phyloP scores from a whole-genome alignment of 1,140 invertebrate species.

The Philaenus spumarius region DNA sequence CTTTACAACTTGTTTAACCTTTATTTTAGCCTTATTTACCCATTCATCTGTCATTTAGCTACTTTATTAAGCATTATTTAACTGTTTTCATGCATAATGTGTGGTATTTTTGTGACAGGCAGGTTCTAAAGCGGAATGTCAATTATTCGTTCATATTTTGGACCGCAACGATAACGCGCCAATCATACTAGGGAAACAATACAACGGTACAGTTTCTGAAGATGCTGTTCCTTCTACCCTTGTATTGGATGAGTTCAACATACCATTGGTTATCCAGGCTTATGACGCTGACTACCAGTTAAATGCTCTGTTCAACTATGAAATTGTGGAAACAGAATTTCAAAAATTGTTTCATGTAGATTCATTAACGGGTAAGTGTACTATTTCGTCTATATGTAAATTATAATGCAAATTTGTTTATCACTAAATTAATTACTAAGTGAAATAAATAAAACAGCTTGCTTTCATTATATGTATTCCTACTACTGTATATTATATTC shows the following conservation, averaged over 20 bases:
- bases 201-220: conserved; percentile 64
- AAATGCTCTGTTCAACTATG: conserved; percentile 77
- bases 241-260: conserved; percentile 56
- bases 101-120: conserved; percentile 42
- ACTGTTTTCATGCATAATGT: too few relatives aligned
- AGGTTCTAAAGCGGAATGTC: conserved; percentile 55
- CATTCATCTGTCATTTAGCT: too few relatives aligned
- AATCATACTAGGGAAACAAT: conserved; percentile 57
- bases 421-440: too few relatives aligned
- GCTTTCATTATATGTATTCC: too few relatives aligned
- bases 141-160: conserved; percentile 65
- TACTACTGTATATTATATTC: too few relatives aligned
- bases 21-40: too few relatives aligned
- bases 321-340: conserved; percentile 69
- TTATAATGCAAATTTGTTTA: too few relatives aligned
- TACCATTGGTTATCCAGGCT: conserved; percentile 71
- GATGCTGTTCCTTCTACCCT: conserved; percentile 60
- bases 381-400: too few relatives aligned
- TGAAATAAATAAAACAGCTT: too few relatives aligned
- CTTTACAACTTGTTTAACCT: too few relatives aligned
- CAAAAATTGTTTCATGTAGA: conserved; percentile 77
- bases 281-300: conserved; percentile 71
- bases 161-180: conserved; percentile 86
- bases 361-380: conserved; percentile 61
- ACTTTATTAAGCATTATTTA: too few relatives aligned